These are phyloP conservation scores for Torymus auratus DNA, from an alignment of 2,888 invertebrate species.

Conservation along the genomic window DNA sequence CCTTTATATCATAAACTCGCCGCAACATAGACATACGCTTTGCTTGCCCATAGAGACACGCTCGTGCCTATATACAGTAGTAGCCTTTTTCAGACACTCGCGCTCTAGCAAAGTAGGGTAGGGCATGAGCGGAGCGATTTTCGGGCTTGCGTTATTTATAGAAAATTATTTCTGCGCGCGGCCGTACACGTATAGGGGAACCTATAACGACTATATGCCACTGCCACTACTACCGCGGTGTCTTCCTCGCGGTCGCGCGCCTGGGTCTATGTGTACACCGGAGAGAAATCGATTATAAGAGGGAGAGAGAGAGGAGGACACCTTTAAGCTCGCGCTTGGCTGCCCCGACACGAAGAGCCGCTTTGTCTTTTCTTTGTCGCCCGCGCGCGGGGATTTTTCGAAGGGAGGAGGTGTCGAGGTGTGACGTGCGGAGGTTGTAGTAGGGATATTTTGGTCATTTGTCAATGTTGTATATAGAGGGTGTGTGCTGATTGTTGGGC, in stretches of 20 bases:
- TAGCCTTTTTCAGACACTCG: too few relatives aligned
- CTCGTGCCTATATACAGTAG: too few relatives aligned
- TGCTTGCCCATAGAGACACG: too few relatives aligned
- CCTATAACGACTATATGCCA: not conserved
- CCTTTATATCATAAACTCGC: not conserved
- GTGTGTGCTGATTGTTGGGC: not conserved
- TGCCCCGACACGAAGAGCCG: conserved; percentile 11
- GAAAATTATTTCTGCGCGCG: conserved; percentile 40
- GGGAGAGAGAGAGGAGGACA: not conserved
- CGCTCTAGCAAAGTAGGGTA: not conserved
- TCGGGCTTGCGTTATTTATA: conserved; percentile 23
- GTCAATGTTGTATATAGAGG: not conserved
- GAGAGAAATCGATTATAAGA: conserved; percentile 31
- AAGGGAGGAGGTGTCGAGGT: too few relatives aligned
- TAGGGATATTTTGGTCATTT: conserved; percentile 14
- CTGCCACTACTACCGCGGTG: conserved; percentile 5
- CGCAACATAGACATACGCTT: too few relatives aligned
- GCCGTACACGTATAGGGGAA: not conserved
- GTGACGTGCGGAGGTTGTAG: too few relatives aligned
- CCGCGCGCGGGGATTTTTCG: too few relatives aligned
- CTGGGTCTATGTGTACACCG: not conserved
- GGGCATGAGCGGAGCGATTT: not conserved
- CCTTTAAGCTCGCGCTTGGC: conserved; percentile 3
- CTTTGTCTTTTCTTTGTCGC: not conserved
- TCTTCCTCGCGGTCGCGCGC: not conserved